Evolutionary conservation across 2,113 vertebrate genomes (phyloP), one percentile per base, ranked within the genome.

Genomic region (Ceuthmochares aereus): DNA sequence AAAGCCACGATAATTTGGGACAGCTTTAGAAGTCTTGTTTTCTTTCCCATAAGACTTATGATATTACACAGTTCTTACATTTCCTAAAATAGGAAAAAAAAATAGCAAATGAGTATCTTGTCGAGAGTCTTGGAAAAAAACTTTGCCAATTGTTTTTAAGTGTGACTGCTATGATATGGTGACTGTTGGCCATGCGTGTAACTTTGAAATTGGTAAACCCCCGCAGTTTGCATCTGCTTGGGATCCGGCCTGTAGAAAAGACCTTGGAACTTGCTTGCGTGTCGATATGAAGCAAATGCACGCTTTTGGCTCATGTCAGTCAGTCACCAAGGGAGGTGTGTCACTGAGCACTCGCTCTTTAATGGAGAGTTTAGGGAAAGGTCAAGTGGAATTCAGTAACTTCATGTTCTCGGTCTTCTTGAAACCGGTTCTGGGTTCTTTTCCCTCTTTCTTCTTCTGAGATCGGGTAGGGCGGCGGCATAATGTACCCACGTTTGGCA

Each of bases 1-100:
- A 95, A 93, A 96, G 72, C 90, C 90, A 63, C 27, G 42, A 6
- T 87, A 77, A 92, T 96, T 79, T 74, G 62, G 75, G 87, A 83
- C 68, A 95, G 94, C 76, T 91, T 90, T 85, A 75, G 60, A 87
- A 82, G 66, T 37, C 36, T 47, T 42, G 23, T 64, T 79, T 82
- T 58, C 43, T 54, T 78, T 68, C 54, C 36, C 49, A 8, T 86
- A 78, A 47, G 78, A 58, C 51, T 68, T 72, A 6, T 11, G 6
- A 22, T 10, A 32, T 62, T 56, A 34, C 4, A 17, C 85, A 92
- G 75, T 56, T 89, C 59, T 89, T 59, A 76, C 54, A 52, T 83
- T 58, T 95, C 43, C 60, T 40, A 73, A 67, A 77, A 42, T 36
- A 52, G n/a, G n/a, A n/a, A n/a, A n/a, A n/a, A n/a, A 73, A 67